Percentiles rank a stretch among this genome's conserved stretches.
Conservation (phyloP, 2,113 vertebrate species). For the Corythornis vintsioides region DNA sequence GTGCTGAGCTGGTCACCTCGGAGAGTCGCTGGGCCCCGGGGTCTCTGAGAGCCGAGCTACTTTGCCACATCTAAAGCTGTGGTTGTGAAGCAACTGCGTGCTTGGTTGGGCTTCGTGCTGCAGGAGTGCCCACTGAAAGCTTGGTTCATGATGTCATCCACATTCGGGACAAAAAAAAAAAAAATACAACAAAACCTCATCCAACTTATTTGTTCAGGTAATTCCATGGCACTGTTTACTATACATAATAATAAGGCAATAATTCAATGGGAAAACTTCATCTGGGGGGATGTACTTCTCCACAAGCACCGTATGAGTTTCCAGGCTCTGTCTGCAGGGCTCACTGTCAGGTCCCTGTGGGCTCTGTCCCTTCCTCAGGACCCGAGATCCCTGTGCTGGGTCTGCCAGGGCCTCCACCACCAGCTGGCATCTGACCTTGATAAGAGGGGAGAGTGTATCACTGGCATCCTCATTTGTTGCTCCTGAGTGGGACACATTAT, state of each 20-base stretch:
- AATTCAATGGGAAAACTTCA: neutral
- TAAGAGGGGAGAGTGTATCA: neutral
- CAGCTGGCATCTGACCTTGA: accelerated
- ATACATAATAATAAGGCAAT: neutral
- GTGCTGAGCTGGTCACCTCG: neutral
- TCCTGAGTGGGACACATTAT: neutral
- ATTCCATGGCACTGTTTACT: accelerated
- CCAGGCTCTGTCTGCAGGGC: neutral
- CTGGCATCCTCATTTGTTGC: neutral
- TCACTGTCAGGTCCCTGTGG: neutral
- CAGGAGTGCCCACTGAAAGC: no score
- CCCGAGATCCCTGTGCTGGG: neutral
- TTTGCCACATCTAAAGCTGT: accelerated
- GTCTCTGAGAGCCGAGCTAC: no score
- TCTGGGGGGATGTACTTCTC: neutral
- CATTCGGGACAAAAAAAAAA: neutral
- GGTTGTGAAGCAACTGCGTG: accelerated
- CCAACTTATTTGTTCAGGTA: neutral
- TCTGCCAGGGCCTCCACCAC: neutral
- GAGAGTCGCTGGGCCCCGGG: neutral
- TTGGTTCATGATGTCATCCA: neutral
- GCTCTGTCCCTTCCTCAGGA: neutral
- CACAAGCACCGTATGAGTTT: accelerated
- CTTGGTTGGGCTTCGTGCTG: neutral
- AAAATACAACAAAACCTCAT: neutral